phyloP scores from a whole-genome alignment of 2,797 vertebrate species.

The Lutjanus argentimaculatus region DNA sequence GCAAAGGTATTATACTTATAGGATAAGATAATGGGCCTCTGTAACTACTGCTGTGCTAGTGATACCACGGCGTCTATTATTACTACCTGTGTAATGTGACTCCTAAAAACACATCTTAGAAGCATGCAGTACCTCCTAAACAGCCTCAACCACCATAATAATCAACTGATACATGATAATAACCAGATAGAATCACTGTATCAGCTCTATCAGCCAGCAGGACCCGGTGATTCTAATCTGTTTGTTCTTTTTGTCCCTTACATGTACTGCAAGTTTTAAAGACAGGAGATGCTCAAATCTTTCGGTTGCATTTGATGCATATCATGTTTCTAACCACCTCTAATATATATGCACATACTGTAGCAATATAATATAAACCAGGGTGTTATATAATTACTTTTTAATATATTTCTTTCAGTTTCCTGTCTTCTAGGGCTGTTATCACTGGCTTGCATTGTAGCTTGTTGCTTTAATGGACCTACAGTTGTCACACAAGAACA shows the following conservation, averaged over 20 bases:
- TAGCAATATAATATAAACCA: not conserved
- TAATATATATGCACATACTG: not conserved
- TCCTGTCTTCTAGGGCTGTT: not conserved
- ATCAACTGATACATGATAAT: not conserved
- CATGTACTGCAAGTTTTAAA: not conserved
- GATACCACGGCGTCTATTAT: not conserved
- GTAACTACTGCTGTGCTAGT: not conserved
- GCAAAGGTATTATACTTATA: too few species aligned
- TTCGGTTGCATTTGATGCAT: not conserved
- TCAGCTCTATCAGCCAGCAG: not conserved
- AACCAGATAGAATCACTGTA: not conserved
- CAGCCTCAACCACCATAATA: not conserved
- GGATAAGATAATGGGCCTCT: not conserved
- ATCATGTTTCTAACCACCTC: not conserved
- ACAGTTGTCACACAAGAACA: not conserved
- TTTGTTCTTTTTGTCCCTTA: not conserved
- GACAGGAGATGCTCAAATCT: not conserved
- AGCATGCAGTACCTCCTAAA: too few species aligned
- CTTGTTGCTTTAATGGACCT: not conserved
- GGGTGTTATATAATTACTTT: too few species aligned
- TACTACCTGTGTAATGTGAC: too few species aligned
- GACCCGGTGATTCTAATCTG: not conserved
- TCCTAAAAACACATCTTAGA: not conserved
- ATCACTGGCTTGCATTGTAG: slow-evolving; percentile 1
- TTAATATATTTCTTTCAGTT: not conserved